Conservation (phyloP, 2,113 vertebrate species). For the Baryphthengus martii region DNA sequence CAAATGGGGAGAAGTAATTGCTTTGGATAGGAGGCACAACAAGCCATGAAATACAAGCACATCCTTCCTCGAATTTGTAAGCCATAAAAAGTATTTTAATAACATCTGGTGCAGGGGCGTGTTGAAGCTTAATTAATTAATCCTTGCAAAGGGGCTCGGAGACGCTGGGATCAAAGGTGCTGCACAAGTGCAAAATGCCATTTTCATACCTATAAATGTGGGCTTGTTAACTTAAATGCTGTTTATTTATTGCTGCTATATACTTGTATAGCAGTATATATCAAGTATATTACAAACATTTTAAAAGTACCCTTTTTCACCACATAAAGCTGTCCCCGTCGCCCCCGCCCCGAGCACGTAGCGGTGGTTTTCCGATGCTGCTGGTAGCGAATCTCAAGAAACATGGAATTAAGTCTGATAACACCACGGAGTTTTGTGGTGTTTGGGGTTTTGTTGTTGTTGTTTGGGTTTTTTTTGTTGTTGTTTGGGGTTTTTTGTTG, state of each 20-base stretch:
- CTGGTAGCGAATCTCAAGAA: neutral
- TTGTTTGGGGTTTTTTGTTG: neutral
- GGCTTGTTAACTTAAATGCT: slow-evolving; percentile 23
- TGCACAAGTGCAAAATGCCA: slow-evolving; percentile 32
- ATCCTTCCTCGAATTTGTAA: neutral
- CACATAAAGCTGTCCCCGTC: neutral
- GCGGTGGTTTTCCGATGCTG: neutral
- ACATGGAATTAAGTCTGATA: slow-evolving; percentile 1
- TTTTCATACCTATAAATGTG: slow-evolving; percentile 46
- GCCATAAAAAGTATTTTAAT: slow-evolving; percentile 44
- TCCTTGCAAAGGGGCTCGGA: neutral
- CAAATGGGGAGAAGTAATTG: slow-evolving; percentile 6
- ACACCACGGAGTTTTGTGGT: neutral
- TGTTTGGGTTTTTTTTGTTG: neutral
- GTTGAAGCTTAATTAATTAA: slow-evolving; percentile 57
- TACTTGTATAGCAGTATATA: neutral
- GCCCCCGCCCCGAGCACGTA: neutral
- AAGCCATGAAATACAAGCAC: slow-evolving; percentile 19
- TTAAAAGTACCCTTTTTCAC: slow-evolving; percentile 19
- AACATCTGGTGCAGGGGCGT: neutral
- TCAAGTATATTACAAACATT: neutral
- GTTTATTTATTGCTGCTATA: slow-evolving; percentile 32
- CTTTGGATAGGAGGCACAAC: slow-evolving; percentile 4
- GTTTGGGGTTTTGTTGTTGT: neutral
- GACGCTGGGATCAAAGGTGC: slow-evolving; percentile 55